These are phyloP conservation scores for Galagoides demidoff DNA, from an alignment of 2,797 vertebrate species.

Conservation along the genomic window DNA sequence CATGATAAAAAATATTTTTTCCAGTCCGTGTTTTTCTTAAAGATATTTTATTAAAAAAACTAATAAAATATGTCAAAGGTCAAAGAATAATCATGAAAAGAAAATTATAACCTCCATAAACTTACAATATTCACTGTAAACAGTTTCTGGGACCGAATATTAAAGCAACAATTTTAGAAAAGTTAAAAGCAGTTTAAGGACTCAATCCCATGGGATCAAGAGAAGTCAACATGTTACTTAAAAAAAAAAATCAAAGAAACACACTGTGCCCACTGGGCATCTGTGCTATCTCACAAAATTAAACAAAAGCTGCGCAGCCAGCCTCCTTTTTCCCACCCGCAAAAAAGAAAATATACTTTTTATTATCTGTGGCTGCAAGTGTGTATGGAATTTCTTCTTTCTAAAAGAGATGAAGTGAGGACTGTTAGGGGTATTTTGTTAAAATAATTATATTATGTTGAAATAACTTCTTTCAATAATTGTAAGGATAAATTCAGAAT, in stretches of 20 bases:
- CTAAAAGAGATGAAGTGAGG: background rate
- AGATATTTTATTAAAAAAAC: constrained; percentile 61
- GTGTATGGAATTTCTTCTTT: background rate
- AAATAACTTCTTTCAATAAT: constrained; percentile 37
- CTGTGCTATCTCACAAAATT: background rate
- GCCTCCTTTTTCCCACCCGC: background rate
- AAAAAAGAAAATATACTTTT: background rate
- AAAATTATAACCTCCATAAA: constrained; percentile 44
- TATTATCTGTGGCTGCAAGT: background rate
- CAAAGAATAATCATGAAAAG: constrained; percentile 58
- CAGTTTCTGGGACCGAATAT: constrained; percentile 47
- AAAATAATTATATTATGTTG: background rate
- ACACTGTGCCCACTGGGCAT: background rate
- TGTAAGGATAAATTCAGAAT: constrained; percentile 40
- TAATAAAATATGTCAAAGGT: constrained; percentile 64
- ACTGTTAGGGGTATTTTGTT: background rate
- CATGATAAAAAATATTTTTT: constrained; percentile 56
- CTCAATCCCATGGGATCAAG: background rate
- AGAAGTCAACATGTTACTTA: constrained; percentile 43
- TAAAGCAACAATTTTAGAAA: constrained; percentile 59
- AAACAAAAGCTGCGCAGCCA: background rate
- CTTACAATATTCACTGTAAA: constrained; percentile 50
- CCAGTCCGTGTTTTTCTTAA: constrained; percentile 34
- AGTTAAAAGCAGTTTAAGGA: constrained; percentile 9
- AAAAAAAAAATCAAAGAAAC: constrained; percentile 51